Base-by-base conservation (phyloP, 2,113 vertebrate species). In the Pollimyrus isidori region DNA sequence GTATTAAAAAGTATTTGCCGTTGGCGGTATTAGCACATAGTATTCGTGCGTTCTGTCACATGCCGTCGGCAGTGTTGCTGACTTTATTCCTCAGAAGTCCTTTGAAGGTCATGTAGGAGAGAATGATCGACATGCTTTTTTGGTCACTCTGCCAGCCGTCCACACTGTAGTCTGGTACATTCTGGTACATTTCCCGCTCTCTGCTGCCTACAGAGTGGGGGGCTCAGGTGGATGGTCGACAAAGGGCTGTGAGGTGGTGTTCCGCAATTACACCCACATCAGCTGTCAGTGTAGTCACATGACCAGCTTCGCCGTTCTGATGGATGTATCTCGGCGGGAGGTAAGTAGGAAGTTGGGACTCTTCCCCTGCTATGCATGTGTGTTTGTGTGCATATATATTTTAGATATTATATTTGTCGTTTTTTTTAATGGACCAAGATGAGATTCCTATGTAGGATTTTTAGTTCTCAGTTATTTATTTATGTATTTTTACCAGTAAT, bases 211-310 rank as follows among this genome's bases (percentile, higher is more conserved):
- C 26, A 93, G 95, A 53, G 88, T 93, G 17, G 95, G 94, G 0
- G 94, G 96, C 30, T 94, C 91, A 0, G 97, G 97, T 0, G 97
- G 97, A 90, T 99, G 98, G 98, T 99, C 98, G 0, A 97, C 98
- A 1, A 96, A 97, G 88, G 98, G 98, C 91, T 99, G 98, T 0
- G 97, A 99, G 90, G 96, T 99, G 10, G 92, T 97, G 89, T 98
- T 98, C 95, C 95, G 98, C 48, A 99, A 99, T 69, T 94, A 92
- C 94, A 97, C 96, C 89, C 98, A 99, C n/a, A 97, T 99, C 94
- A 98, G 97, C 96, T 99, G 98, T 93, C 97, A 98, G 95, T 99
- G 98, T 91, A 97, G 97, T 90, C 97, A 99, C 94, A 97, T 99
- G 96, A 98, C 97, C 53, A 99, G 97, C 93, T 99, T 99, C 0